Evolutionary conservation across 2,888 invertebrate genomes (phyloP), one percentile per base, ranked within the genome.

Genomic region (Conops quadrifasciatus): DNA sequence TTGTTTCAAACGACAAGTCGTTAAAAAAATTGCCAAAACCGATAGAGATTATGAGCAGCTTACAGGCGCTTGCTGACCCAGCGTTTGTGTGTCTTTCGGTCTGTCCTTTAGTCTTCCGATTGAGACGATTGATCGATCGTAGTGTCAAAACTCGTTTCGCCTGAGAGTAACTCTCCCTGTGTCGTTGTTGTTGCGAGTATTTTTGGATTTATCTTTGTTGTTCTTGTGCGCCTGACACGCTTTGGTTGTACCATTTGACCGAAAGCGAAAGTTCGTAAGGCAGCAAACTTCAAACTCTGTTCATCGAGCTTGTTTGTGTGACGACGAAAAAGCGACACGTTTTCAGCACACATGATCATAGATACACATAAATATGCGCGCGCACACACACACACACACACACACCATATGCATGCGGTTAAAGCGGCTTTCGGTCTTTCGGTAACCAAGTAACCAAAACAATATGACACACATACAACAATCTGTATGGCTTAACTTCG

Each of bases 241-340:
- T 4, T 36, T 19, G 2, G 19, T 21, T 53, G 11, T 21, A 53
- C 5, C 53, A 11, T 53, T 53, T 3, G 21, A 53, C 9, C 11
- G 63, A 63, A 63, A 63, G 63, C 47, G 63, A 63, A 63, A 63
- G 63, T 63, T 63, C 47, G 45, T 45, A 47, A 19, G 16, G 21
- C 15, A 59, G 13, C 21, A 21, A 63, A 21, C 24, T 45, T 63
- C 45, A 45, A 45, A 47, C 24, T 24, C 21, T 24, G 13, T 21
- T 19, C 16, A 28, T 2, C 9, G n/a, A 28, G 16, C n/a, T 3
- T 13, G 26, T 9, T 16, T 11, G 30, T 28, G 43, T 21, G n/a
- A 19, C 45, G 43, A 30, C 24, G 19, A 21, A n/a, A 19, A 62
- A 62, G 15, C n/a, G 21, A 21, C 49, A 49, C 53, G 19, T 53